Percentiles rank a stretch among this genome's conserved stretches.
Evolutionary conservation across 2,113 vertebrate genomes (phyloP).

Genomic region (Corydoras sp.): DNA sequence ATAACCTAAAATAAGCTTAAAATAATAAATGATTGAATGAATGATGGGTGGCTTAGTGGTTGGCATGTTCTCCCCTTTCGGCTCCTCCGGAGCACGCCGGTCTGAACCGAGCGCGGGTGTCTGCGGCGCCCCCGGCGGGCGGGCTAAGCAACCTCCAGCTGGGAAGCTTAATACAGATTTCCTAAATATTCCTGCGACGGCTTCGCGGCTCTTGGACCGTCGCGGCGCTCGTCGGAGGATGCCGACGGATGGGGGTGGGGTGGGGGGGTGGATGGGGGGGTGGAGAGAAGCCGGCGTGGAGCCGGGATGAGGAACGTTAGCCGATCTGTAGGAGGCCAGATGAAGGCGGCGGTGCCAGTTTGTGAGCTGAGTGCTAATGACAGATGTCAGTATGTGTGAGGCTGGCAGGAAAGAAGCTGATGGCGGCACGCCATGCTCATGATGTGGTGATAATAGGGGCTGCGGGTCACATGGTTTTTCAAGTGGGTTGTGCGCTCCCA

Average conservation of each 20-base stretch:
- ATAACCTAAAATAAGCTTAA: too few species aligned
- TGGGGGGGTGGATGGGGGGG: too few species aligned
- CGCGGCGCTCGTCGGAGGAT: background rate
- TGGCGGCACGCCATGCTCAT: slow-evolving; percentile 26
- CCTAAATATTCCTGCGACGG: slow-evolving; percentile 21
- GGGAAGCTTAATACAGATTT: slow-evolving; percentile 33
- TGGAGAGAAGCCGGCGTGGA: background rate
- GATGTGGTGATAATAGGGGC: slow-evolving; percentile 35
- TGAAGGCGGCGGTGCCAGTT: slow-evolving; percentile 13
- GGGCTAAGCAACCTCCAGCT: slow-evolving; percentile 29
- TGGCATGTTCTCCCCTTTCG: background rate
- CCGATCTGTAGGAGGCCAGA: slow-evolving; percentile 11
- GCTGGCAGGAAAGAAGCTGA: slow-evolving; percentile 21
- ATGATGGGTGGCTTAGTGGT: too few species aligned
- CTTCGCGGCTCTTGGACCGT: slow-evolving; percentile 23
- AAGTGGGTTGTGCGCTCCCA: slow-evolving; percentile 17
- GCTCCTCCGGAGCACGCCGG: slow-evolving; percentile 14
- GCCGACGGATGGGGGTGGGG: slow-evolving; percentile 20
- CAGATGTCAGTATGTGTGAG: slow-evolving; percentile 29
- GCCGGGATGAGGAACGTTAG: slow-evolving; percentile 15
- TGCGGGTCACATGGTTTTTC: slow-evolving; percentile 24
- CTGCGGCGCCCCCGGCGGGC: background rate
- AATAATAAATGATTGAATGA: too few species aligned
- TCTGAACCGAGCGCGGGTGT: slow-evolving; percentile 15
- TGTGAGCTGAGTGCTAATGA: slow-evolving; percentile 27